Base-by-base conservation (phyloP, 2,797 vertebrate species). In the Eulemur mongoz region DNA sequence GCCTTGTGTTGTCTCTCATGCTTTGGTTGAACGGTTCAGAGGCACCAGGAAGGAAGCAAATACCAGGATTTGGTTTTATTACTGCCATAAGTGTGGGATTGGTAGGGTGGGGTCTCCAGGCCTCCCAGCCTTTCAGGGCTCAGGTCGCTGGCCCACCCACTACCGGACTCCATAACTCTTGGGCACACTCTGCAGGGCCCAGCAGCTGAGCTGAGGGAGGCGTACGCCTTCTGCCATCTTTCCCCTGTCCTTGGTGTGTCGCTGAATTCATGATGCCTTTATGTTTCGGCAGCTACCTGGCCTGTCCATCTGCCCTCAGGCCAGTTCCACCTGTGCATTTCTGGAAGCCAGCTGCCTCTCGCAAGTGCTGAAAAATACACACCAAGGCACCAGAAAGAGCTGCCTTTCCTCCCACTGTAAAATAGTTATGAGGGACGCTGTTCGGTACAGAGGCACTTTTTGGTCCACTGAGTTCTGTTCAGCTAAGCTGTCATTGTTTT, bases 181-280 rank as follows among this genome's bases (percentile, higher is more conserved):
- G 27, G 25, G 10, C 38, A 27, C 18, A 11, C 18, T n/a, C 10
- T 2, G 0, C 0, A 8, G 25, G 18, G 27, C 63, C 14, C 4
- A 0, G 20, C 22, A 35, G n/a, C 27, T 17, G 4, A 38, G 3
- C 35, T 1, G 2, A 38, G 32, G 25, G 17, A 54, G 25, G 2
- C 17, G 0, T 10, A 11, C 6, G 1, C 0, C 11, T 27, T n/a
- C 30, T 3, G 2, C 11, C 9, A 38, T 2, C 4, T 32, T 67
- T 5, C 8, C 27, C 75, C 32, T 22, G 2, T 13, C 25, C 57
- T 63, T 48, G 11, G n/a, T 52, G 25, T 13, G 13, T 0, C 12
- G 15, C 10, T 12, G 7, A 45, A 45, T 67, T 30, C 38, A 5
- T 63, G 38, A 13, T 7, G 1, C 15, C 25, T 48, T 52, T 84